phyloP scores from a whole-genome alignment of 2,797 vertebrate genomes.

The Arremon aurantiirostris region DNA sequence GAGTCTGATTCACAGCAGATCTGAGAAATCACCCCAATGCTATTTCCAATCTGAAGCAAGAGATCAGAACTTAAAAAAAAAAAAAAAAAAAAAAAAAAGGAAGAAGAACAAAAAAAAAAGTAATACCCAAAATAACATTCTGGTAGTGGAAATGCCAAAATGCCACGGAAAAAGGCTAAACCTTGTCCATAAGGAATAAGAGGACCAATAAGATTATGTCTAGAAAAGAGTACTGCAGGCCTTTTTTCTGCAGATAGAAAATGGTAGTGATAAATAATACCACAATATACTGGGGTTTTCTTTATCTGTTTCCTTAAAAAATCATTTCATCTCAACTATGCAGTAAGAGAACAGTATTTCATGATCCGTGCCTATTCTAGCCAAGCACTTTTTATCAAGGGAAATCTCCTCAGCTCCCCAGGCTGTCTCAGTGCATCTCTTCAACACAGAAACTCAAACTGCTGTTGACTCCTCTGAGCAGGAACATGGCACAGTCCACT shows the following conservation, averaged over 20 bases:
- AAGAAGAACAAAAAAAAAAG: too few relatives aligned
- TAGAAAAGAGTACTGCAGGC: not conserved
- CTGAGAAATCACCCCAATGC: not conserved
- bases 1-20: not conserved
- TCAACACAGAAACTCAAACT: not conserved
- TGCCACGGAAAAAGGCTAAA: not conserved
- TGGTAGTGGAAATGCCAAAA: not conserved
- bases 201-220: not conserved
- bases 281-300: not conserved
- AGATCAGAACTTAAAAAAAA: not conserved
- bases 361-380: not conserved
- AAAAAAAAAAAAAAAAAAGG: too few relatives aligned
- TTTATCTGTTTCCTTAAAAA: not conserved
- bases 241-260: not conserved
- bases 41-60: not conserved
- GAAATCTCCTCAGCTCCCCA: not conserved
- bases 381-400: not conserved
- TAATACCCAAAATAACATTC: not conserved
- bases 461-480: not conserved
- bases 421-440: not conserved
- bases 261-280: not conserved
- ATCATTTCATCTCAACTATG: not conserved
- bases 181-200: not conserved
- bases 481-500: not conserved
- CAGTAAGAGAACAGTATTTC: not conserved